phyloP scores from a whole-genome alignment of 2,888 invertebrate genomes.

The Doris montereyensis region DNA sequence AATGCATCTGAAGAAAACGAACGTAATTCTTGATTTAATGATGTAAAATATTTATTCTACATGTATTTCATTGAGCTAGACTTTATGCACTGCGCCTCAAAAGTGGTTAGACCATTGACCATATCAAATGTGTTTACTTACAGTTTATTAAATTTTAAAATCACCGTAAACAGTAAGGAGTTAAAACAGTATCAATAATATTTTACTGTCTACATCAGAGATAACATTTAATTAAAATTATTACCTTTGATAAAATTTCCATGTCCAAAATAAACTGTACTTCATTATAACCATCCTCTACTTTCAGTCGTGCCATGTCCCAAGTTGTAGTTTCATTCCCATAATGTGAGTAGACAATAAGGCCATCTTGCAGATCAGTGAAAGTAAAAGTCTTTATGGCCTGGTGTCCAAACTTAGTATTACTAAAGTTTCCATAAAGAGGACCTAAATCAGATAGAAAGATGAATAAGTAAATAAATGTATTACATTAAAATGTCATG shows the following conservation, averaged over 20 bases:
- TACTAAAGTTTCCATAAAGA: constrained; percentile 50
- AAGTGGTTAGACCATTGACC: no score
- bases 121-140: no score
- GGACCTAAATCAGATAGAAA: constrained; percentile 63
- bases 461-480: no score
- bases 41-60: no score
- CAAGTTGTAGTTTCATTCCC: constrained; percentile 42
- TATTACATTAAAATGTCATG: no score
- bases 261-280: constrained; percentile 54
- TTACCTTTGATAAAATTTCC: constrained; percentile 58
- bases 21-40: not conserved
- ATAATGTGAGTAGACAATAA: constrained; percentile 59
- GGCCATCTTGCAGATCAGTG: constrained; percentile 50
- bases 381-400: constrained; percentile 54
- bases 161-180: no score
- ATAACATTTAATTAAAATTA: no score
- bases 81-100: no score
- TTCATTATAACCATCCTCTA: constrained; percentile 54
- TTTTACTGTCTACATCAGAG: no score
- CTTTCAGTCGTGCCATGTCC: constrained; percentile 57
- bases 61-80: no score
- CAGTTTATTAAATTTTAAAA: no score
- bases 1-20: constrained; percentile 53
- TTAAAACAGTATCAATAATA: no score
- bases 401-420: constrained; percentile 31